Percentiles rank a stretch among this genome's conserved stretches.
Evolutionary conservation across 2,888 invertebrate species (phyloP).

Genomic region (Plagiodera versicolora): DNA sequence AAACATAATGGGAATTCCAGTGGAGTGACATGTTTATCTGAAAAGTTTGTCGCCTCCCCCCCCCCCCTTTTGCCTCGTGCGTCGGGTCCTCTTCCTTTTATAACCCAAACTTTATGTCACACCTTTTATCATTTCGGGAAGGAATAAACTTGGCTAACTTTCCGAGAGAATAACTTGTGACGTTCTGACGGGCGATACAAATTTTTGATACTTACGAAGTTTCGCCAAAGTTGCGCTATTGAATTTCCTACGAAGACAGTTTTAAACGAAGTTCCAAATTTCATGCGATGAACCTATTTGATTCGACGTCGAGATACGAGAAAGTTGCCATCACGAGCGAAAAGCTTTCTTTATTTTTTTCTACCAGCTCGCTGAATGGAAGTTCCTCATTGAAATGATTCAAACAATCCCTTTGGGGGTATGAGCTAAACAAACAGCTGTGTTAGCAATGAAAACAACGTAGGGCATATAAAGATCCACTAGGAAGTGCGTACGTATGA

Average conservation of each 20-base stretch:
- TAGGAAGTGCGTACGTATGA: too few relatives aligned
- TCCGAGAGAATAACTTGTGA: constrained; percentile 28
- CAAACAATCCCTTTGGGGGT: too few relatives aligned
- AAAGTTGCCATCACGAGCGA: not conserved
- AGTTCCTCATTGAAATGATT: too few relatives aligned
- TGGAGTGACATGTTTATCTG: constrained; percentile 25
- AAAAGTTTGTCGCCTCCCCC: constrained; percentile 14
- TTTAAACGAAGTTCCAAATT: not conserved
- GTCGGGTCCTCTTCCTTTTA: not conserved
- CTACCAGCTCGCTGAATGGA: too few relatives aligned
- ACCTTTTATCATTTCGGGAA: constrained; percentile 23
- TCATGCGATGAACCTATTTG: not conserved
- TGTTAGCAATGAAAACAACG: not conserved
- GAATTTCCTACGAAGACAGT: not conserved
- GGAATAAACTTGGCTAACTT: constrained; percentile 21
- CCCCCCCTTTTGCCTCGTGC: not conserved
- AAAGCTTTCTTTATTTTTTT: too few relatives aligned
- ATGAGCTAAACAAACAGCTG: not conserved
- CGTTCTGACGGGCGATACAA: constrained; percentile 29
- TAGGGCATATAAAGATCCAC: not conserved
- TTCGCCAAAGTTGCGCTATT: not conserved
- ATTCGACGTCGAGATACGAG: not conserved
- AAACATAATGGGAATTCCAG: constrained; percentile 1
- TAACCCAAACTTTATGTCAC: constrained; percentile 20
- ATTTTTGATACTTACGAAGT: not conserved